phyloP scores from a whole-genome alignment of 2,797 vertebrate species.

The Phoeniculus purpureus region DNA sequence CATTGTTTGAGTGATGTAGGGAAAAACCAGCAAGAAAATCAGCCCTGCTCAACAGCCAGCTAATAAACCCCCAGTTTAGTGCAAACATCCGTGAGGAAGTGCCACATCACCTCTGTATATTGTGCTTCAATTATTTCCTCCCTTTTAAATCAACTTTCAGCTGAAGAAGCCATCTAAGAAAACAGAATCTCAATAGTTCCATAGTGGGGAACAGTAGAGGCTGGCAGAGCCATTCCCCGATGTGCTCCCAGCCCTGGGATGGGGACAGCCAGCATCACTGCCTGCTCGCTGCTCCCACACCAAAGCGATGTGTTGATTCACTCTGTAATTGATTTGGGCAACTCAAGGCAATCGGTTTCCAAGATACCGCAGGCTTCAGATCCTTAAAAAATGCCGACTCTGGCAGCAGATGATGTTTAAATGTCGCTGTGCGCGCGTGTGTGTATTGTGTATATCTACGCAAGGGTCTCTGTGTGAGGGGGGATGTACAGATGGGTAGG shows the following conservation, averaged over 20 bases:
- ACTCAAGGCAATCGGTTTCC: constrained; percentile 72
- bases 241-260: neutral
- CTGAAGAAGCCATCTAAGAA: neutral
- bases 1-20: neutral
- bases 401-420: constrained; percentile 49
- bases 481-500: neutral
- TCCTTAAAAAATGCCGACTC: constrained; percentile 27
- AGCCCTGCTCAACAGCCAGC: neutral
- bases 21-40: neutral
- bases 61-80: neutral
- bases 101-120: neutral
- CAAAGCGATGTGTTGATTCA: constrained; percentile 63
- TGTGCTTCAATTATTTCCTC: neutral
- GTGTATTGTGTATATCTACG: neutral
- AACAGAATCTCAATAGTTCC: fast-evolving
- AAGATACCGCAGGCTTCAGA: constrained; percentile 72
- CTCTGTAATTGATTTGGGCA: constrained; percentile 70
- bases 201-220: neutral
- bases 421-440: neutral
- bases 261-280: neutral
- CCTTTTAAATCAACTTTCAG: neutral
- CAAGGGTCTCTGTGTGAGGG: neutral
- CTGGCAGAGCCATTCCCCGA: fast-evolving
- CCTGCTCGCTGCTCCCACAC: constrained; percentile 40
- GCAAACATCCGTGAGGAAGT: neutral